Percentiles rank a stretch among this genome's conserved stretches.
Evolutionary conservation across 2,888 invertebrate species (phyloP).

Genomic region (Sphaerophoria taeniata): DNA sequence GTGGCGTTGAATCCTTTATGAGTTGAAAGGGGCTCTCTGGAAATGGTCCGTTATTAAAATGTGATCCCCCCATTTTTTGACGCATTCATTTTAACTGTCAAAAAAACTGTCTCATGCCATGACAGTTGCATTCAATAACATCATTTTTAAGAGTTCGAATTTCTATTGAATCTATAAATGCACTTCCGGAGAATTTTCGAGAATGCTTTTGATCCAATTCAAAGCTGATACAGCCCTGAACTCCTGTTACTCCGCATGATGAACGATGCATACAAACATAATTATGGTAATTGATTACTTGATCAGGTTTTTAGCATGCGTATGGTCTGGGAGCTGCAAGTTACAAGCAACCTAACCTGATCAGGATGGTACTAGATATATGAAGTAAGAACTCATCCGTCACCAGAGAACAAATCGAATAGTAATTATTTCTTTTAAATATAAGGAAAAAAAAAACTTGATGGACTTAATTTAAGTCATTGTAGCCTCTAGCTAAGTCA

Average conservation of each 20-base stretch:
- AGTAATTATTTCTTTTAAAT: constrained; percentile 33
- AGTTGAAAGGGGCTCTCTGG: background rate
- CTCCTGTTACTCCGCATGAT: constrained; percentile 34
- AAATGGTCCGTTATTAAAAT: too few relatives aligned
- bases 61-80: too few relatives aligned
- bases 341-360: constrained; percentile 19
- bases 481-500: constrained; percentile 10
- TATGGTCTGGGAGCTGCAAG: background rate
- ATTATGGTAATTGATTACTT: constrained; percentile 68
- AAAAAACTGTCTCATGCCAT: too few relatives aligned
- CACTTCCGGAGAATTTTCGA: background rate
- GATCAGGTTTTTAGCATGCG: constrained; percentile 61
- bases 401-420: constrained; percentile 64
- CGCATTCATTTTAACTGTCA: too few relatives aligned
- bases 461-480: constrained; percentile 42
- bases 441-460: constrained; percentile 30
- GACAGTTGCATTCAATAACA: too few relatives aligned
- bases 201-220: background rate
- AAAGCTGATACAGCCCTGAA: constrained; percentile 6
- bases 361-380: constrained; percentile 33
- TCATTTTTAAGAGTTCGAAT: background rate
- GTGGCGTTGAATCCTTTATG: background rate
- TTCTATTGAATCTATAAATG: background rate
- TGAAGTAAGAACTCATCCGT: constrained; percentile 65
- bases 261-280: constrained; percentile 43